Percentiles rank a stretch among this genome's conserved stretches.
Conservation (phyloP, 2,888 invertebrate species). For the Eudasyphora cyanicolor region DNA sequence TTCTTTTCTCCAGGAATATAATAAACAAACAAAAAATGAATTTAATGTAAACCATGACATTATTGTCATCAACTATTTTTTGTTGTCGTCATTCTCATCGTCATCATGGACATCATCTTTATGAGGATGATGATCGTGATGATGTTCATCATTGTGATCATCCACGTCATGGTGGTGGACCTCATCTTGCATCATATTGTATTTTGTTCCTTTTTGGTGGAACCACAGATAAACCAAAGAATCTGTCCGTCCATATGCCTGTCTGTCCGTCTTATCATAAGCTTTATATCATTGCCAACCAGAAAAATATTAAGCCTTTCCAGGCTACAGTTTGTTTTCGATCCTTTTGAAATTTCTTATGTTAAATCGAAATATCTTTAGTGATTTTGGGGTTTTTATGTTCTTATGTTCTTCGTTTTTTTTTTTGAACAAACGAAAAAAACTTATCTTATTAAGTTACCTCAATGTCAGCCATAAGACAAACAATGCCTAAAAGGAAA, state of each 20-base stretch:
- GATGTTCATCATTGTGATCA: not conserved
- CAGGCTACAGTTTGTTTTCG: not conserved
- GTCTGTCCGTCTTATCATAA: conserved; percentile 39
- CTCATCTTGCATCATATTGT: not conserved
- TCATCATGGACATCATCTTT: not conserved
- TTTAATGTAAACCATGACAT: conserved; percentile 16
- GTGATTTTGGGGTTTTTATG: not conserved
- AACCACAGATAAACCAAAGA: not conserved
- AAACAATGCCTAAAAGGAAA: not conserved
- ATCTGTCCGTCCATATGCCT: too few relatives aligned
- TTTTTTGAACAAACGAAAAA: not conserved
- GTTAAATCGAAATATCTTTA: not conserved
- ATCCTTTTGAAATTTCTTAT: not conserved
- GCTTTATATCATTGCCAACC: conserved; percentile 34
- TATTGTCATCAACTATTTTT: conserved; percentile 20
- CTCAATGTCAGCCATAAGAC: not conserved
- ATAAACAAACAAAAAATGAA: not conserved
- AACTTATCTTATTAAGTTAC: conserved; percentile 27
- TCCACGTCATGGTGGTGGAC: not conserved
- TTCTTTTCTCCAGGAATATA: not conserved
- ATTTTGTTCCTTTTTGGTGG: not conserved
- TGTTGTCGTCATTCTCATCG: not conserved
- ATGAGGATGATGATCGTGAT: not conserved
- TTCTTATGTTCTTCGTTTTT: not conserved
- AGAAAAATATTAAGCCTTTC: conserved; percentile 27